A percentile compares a stretch with the other conserved stretches of the same genome.
phyloP scores from a whole-genome alignment of 1,140 invertebrate genomes.

The Pogonomyrmex californicus region DNA sequence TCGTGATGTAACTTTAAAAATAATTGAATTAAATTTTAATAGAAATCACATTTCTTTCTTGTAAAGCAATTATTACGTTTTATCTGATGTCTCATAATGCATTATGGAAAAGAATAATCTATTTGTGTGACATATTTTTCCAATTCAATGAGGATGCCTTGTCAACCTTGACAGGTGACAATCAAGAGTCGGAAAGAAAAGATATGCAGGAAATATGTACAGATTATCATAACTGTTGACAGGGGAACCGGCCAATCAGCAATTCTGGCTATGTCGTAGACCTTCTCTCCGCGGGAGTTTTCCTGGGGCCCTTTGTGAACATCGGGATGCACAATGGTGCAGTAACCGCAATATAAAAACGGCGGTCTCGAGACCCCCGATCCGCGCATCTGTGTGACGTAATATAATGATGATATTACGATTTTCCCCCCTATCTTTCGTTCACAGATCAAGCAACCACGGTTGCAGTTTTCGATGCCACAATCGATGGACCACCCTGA shows the following conservation, averaged over 20 bases:
- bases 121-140: conserved; percentile 9
- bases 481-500: conserved; percentile 58
- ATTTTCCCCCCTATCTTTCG: conserved; percentile 24
- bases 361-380: conserved; percentile 29
- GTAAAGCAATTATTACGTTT: background rate
- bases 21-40: background rate
- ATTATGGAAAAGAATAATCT: background rate
- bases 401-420: conserved; percentile 75
- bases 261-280: conserved; percentile 37
- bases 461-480: conserved; percentile 54
- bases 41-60: background rate
- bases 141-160: background rate
- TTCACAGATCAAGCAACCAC: conserved; percentile 14
- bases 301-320: conserved; percentile 35
- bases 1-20: background rate
- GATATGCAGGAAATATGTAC: conserved; percentile 56
- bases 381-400: conserved; percentile 64
- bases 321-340: conserved; percentile 41
- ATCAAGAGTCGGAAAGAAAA: conserved; percentile 28
- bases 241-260: conserved; percentile 57
- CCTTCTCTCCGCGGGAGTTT: conserved; percentile 56
- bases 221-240: conserved; percentile 73
- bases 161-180: conserved; percentile 38
- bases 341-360: conserved; percentile 71
- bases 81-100: background rate